Base-by-base conservation (phyloP, 2,888 invertebrate genomes). In the Rhogogaster chlorosoma region DNA sequence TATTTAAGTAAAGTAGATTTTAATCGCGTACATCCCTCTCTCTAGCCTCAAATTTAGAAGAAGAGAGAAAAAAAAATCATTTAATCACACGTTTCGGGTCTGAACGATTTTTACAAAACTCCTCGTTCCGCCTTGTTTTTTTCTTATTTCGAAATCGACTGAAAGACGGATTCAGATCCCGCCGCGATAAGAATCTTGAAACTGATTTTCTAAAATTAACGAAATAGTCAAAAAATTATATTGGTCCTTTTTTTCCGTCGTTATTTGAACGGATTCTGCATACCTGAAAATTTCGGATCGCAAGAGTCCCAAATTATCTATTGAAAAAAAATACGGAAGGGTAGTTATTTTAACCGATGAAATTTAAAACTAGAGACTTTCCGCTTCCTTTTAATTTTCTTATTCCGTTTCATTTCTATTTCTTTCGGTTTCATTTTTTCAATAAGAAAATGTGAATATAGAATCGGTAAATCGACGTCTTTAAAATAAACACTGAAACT, bases 1-100 rank as follows among this genome's bases (percentile, higher is more conserved):
- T 77, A 49, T 42, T 77, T 53, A 53, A 49, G 29, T 29, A 29
- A 77, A 77, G 12, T 73, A 73, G 73, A 38, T 73, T 42, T 73
- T 22, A 38, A 42, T 73, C 38, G 42, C 22, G 9, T 73, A 22
- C 2, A 38, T 73, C n/a, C 42, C 12, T 73, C 18, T 73, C 26
- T 73, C 9, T 22, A 42, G 10, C 42, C 22, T 38, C 38, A 42
- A 22, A 73, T 22, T 42, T 10, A 22, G 9, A 71, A 71, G 1
- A n/a, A 73, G 38, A 71, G 1, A n/a, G 42, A 22, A 12, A 71
- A 71, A 73, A 38, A 22, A 71, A 38, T 22, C 22, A 36, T 18
- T 7, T 73, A 73, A 73, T 73, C 15, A 42, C 22, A 42, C 42
- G 67, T 67, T 67, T 15, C 29, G 15, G 67, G 26, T 32, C 49